Base-by-base conservation (phyloP, 1,140 invertebrate genomes). In the Calliphora vicina region DNA sequence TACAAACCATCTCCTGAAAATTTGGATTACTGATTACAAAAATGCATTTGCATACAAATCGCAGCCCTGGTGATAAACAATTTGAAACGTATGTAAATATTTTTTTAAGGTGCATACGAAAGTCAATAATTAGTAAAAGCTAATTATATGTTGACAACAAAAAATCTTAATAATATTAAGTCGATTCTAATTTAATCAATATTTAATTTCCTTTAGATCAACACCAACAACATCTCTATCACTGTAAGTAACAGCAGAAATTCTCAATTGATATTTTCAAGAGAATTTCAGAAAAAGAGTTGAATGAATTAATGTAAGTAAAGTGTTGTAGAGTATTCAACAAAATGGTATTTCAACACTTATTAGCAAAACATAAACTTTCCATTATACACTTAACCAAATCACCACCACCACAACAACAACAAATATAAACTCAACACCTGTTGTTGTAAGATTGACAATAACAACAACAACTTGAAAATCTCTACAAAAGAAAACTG, bases 401-500 rank as follows among this genome's bases (percentile, higher is more conserved):
- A 67, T 67, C n/a, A 23, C 17, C 61, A 8, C 35, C 6, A 35
- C 1, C 10, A 35, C 35, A 8, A 35, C 35, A 35, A 35, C 1
- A 35, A 35, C n/a, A 25, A 67, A 23, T 67, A 6, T 17, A 23
- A 67, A 67, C 61, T 67, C 61, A 67, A 25, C 61, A 67, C n/a
- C 61, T 67, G 61, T 67, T 67, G n/a, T 20, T 67, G 20, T 67
- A 25, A 67, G 5, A 67, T 17, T 3, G 13, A 50, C 15, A 3
- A 10, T 20, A 67, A 67, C n/a, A 57, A 67, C 61, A 10, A 1
- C n/a, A 6, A 4, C 17, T 57, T 57, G 50, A n/a, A 67, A 67
- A 67, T 67, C 61, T 67, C 61, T 67, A 67, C 61, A 67, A 67
- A 67, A 20, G 20, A 67, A 67, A 67, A 67, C 61, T 67, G 61